Percentiles rank a stretch among this genome's conserved stretches.
phyloP scores from a whole-genome alignment of 2,113 vertebrate species.

The Dasyurus viverrinus region DNA sequence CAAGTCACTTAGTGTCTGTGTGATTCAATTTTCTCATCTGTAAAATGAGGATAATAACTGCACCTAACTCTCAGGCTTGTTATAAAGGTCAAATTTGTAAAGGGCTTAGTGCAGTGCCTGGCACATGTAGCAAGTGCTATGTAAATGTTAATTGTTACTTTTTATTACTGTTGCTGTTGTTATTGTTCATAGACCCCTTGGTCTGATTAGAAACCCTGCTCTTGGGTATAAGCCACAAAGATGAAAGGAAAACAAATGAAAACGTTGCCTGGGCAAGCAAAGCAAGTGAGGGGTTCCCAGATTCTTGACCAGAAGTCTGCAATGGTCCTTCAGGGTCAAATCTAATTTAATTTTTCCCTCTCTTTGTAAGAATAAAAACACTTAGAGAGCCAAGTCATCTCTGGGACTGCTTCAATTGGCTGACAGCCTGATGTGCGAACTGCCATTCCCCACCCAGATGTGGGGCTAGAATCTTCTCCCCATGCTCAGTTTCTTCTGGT shows the following conservation, averaged over 20 bases:
- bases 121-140: too few species aligned
- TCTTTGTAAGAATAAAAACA: neutral
- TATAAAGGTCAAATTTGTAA: too few species aligned
- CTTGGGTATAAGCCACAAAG: neutral
- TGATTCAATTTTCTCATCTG: too few species aligned
- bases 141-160: too few species aligned
- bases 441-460: neutral
- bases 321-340: neutral
- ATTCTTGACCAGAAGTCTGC: neutral
- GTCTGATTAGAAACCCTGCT: neutral
- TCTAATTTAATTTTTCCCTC: neutral
- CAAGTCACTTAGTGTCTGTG: too few species aligned
- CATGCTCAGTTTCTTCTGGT: neutral
- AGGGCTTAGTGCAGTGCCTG: too few species aligned
- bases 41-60: too few species aligned
- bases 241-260: slow-evolving; percentile 28
- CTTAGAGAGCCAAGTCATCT: neutral
- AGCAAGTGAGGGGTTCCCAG: slow-evolving; percentile 24
- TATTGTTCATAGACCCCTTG: neutral
- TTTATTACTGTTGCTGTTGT: neutral
- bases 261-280: slow-evolving; percentile 17
- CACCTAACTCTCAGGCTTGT: too few species aligned
- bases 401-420: neutral
- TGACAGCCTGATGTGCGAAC: neutral
- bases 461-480: neutral